Evolutionary conservation across 1,140 invertebrate species (phyloP).

Genomic region (Euschistus heros): DNA sequence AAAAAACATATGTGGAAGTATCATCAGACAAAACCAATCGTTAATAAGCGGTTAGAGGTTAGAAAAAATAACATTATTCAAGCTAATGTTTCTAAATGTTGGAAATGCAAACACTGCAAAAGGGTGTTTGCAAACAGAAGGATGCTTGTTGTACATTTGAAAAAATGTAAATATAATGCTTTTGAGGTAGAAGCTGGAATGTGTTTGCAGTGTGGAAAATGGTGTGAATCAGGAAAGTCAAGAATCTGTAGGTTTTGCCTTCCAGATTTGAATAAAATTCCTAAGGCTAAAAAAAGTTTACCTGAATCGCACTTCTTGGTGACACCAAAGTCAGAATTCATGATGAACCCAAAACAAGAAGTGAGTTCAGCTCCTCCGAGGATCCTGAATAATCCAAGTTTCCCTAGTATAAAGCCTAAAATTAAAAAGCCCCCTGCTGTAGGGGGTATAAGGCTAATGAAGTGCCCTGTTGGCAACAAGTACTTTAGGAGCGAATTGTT

Average conservation of each 20-base stretch:
- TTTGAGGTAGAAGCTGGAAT: background rate
- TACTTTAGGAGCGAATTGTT: background rate
- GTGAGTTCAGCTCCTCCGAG: no score
- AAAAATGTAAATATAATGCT: constrained; percentile 7
- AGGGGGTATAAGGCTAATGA: background rate
- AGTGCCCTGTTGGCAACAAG: constrained; percentile 8
- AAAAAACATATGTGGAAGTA: background rate
- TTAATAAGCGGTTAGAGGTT: background rate
- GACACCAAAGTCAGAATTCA: no score
- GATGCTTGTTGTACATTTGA: constrained; percentile 1
- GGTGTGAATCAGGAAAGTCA: constrained; percentile 4
- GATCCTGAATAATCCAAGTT: no score
- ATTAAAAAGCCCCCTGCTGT: background rate
- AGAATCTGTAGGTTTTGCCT: constrained; percentile 8
- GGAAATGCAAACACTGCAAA: constrained; percentile 4
- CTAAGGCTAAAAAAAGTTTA: background rate
- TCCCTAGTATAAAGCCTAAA: no score
- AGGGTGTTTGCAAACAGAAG: background rate
- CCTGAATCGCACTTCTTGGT: no score
- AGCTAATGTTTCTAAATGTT: background rate
- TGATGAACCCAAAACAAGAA: no score
- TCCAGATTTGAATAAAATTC: background rate
- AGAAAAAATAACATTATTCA: background rate
- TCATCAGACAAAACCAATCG: background rate
- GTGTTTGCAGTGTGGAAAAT: constrained; percentile 1